Evolutionary conservation across 2,888 invertebrate genomes (phyloP), one percentile per base, ranked within the genome.

Genomic region (Drosophila acutilabella): DNA sequence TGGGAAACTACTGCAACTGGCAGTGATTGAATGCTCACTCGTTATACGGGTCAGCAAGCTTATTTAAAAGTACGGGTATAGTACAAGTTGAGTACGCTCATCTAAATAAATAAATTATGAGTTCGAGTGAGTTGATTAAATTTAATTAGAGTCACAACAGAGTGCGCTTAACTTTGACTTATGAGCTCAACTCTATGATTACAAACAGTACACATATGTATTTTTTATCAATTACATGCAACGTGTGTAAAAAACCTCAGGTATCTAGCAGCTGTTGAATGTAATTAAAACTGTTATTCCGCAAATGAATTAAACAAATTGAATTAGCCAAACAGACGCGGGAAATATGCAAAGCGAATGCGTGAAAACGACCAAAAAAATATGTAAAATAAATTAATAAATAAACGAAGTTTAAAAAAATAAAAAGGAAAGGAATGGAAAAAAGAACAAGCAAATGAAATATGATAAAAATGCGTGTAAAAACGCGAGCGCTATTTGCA

Each of bases 391-490:
- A 58, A 42, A 64, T 50, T 54, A 50, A 54, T 41, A 57, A 50
- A 57, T 64, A 64, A 68, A 45, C 62, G 30, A 64, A 54, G 73
- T 67, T 72, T 30, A 30, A 30, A 30, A 8, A 30, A 2, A 30
- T 2, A 4, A 6, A 23, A 23, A 3, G 0, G 23, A 23, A 30
- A 30, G 18, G 5, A 44, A 13, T 10, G 44, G 13, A 11, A 45
- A 72, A 74, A 71, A 66, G 45, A 30, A 30, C 8, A 30, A 30
- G 50, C 62, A 67, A 65, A 66, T 67, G 64, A 65, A 75, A 78
- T 70, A 75, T 84, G 78, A 51, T 74, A 71, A 78, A 84, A 81
- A 57, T 64, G 75, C 67, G 86, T 80, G 75, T 69, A 78, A 81
- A 78, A 73, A 73, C 30, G 69, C 81, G 51, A 18, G 14, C 40